phyloP scores from a whole-genome alignment of 2,888 invertebrate species.

The Caenorhabditis plicata region DNA sequence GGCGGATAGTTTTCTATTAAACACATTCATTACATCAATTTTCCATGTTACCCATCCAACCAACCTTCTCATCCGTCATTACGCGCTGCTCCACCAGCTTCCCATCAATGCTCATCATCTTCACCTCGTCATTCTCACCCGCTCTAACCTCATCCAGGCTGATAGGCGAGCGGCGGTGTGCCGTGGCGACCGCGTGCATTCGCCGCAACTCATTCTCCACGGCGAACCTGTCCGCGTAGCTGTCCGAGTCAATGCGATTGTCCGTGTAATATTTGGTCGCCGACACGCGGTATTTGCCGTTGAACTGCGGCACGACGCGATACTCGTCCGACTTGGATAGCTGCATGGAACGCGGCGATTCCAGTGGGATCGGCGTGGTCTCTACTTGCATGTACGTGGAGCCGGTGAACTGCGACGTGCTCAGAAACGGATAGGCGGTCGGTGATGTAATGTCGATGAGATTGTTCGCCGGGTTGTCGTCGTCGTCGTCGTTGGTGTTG shows the following conservation, averaged over 20 bases:
- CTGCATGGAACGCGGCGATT: no score
- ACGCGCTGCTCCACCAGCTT: neutral
- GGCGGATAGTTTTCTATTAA: conserved; percentile 9
- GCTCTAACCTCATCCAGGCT: neutral
- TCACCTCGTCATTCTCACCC: conserved; percentile 4
- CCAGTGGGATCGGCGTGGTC: no score
- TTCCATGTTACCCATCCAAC: no score
- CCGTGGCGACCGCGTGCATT: conserved; percentile 24
- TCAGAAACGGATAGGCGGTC: no score
- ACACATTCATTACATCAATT: conserved; percentile 5
- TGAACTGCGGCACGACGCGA: no score
- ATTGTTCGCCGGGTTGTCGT: no score
- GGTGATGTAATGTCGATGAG: no score
- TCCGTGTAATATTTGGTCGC: conserved; percentile 34
- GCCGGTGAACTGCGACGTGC: no score
- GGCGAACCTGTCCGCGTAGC: conserved; percentile 14
- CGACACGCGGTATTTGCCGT: conserved; percentile 24
- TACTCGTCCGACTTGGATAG: no score
- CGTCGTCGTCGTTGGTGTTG: no score
- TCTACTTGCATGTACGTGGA: no score
- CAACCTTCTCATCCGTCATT: conserved; percentile 5
- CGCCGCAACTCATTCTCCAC: conserved; percentile 20
- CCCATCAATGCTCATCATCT: neutral
- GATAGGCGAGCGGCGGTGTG: no score
- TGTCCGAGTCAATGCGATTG: conserved; percentile 16